These are phyloP conservation scores for Rhizoglyphus robini DNA, from an alignment of 1,140 invertebrate genomes.

Conservation along the genomic window DNA sequence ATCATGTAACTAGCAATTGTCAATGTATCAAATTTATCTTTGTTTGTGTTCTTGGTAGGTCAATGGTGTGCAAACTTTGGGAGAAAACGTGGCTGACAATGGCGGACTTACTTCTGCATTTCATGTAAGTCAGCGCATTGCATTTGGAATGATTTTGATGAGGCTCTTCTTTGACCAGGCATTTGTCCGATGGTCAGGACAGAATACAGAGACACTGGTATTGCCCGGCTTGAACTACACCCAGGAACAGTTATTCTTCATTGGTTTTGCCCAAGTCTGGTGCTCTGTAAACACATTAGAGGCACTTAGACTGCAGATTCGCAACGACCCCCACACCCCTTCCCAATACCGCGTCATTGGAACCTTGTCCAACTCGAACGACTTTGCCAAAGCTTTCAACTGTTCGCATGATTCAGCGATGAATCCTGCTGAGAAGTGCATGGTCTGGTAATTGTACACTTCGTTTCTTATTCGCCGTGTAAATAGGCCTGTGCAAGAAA, in stretches of 20 bases:
- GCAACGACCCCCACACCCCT: constrained; percentile 28
- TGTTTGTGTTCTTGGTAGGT: constrained; percentile 31
- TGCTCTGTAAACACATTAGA: constrained; percentile 28
- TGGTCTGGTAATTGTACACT: constrained; percentile 52
- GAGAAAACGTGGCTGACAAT: constrained; percentile 71
- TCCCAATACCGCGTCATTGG: constrained; percentile 48
- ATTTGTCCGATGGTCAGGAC: constrained; percentile 46
- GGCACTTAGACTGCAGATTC: constrained; percentile 27
- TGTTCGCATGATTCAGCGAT: constrained; percentile 57
- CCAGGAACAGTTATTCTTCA: constrained; percentile 77
- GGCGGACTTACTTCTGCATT: constrained; percentile 80
- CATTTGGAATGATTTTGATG: background rate
- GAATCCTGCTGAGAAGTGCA: constrained; percentile 66
- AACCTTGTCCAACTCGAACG: constrained; percentile 63
- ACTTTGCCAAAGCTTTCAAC: constrained; percentile 65
- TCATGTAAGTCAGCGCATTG: constrained; percentile 37
- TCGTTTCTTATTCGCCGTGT: no score
- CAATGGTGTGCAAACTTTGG: constrained; percentile 59
- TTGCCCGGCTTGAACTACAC: constrained; percentile 67
- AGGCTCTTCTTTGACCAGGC: constrained; percentile 37
- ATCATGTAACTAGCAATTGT: constrained; percentile 30
- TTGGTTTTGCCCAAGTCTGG: constrained; percentile 66
- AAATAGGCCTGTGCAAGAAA: no score
- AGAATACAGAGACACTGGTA: constrained; percentile 40
- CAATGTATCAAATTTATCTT: background rate